Evolutionary conservation across 2,797 vertebrate genomes (phyloP).

Genomic region (Podargus strigoides): DNA sequence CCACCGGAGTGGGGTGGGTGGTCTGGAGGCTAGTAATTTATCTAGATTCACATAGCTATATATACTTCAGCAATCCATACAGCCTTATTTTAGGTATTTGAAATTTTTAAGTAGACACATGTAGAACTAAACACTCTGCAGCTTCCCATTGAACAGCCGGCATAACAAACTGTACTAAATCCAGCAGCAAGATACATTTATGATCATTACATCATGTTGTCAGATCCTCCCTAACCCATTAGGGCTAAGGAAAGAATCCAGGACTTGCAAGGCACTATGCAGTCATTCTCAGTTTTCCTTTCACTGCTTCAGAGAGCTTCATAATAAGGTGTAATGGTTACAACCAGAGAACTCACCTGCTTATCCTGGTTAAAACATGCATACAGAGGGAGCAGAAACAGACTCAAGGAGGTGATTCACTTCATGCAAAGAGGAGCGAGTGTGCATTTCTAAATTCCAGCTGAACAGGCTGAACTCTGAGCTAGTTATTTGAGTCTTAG

Average conservation of each 20-base stretch:
- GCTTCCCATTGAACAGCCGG: not conserved
- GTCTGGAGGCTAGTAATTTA: not conserved
- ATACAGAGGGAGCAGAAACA: not conserved
- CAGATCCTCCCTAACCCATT: not conserved
- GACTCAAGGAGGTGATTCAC: not conserved
- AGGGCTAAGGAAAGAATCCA: not conserved
- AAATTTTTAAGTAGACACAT: not conserved
- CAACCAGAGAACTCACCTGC: not conserved
- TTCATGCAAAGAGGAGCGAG: not conserved
- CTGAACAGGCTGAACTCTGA: not conserved
- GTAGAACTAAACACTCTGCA: not conserved
- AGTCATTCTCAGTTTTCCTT: not conserved
- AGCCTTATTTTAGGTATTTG: not conserved
- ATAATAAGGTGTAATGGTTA: not conserved
- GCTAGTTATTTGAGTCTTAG: not conserved
- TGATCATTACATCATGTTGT: not conserved
- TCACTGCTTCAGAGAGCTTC: not conserved
- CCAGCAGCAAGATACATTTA: not conserved
- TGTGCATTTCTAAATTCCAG: not conserved
- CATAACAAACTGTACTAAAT: not conserved
- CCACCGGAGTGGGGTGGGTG: rapidly evolving
- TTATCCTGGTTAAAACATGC: not conserved
- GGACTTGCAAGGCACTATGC: not conserved
- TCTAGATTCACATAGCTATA: not conserved
- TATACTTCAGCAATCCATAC: not conserved